Conservation (phyloP, 2,113 vertebrate species). For the Talpa occidentalis region DNA sequence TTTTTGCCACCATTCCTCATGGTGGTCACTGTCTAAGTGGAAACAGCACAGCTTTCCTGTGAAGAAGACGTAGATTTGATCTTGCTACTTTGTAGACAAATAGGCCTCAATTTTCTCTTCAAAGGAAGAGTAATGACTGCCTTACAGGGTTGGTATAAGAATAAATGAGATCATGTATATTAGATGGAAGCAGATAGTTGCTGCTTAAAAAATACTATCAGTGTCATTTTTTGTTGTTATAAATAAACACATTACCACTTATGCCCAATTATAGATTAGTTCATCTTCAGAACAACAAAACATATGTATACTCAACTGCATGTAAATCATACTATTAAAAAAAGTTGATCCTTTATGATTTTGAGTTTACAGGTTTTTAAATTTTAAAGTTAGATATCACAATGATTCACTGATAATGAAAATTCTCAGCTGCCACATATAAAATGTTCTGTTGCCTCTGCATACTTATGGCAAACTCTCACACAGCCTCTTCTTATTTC, state of each 20-base stretch:
- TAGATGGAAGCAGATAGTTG: background rate
- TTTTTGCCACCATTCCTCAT: background rate
- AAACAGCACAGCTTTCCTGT: background rate
- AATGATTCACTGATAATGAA: conserved; percentile 57
- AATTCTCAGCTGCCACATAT: conserved; percentile 57
- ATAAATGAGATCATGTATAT: background rate
- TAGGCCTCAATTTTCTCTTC: conserved; percentile 16
- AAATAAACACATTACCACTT: background rate
- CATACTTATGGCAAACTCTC: conserved; percentile 21
- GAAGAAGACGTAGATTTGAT: background rate
- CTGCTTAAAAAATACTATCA: background rate
- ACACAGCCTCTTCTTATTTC: conserved; percentile 29
- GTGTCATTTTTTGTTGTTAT: background rate
- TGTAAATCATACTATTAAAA: background rate
- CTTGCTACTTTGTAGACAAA: background rate
- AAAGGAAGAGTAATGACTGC: background rate
- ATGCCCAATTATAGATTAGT: background rate
- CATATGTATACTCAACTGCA: background rate
- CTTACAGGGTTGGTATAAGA: background rate
- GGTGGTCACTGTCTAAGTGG: background rate
- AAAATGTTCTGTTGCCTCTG: conserved; percentile 41
- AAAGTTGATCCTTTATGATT: background rate
- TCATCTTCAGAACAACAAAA: conserved; percentile 6
- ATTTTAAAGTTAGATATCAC: conserved; percentile 38
- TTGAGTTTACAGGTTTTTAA: background rate